These are phyloP conservation scores for Apantesis nais DNA, from an alignment of 2,888 invertebrate genomes.

Conservation along the genomic window DNA sequence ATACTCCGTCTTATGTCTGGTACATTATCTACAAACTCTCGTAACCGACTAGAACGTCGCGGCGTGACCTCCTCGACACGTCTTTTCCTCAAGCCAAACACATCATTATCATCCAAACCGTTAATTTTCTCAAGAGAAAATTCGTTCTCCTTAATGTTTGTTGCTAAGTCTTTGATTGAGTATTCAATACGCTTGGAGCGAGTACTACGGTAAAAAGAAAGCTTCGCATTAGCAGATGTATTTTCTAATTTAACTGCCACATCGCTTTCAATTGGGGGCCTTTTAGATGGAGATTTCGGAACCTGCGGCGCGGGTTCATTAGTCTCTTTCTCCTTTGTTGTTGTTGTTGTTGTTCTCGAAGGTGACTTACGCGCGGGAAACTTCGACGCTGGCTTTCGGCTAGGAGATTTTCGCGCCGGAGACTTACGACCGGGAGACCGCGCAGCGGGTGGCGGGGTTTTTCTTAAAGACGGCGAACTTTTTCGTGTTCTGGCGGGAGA, in stretches of 20 bases:
- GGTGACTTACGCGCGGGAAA: constrained; percentile 79
- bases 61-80: constrained; percentile 65
- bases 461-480: constrained; percentile 64
- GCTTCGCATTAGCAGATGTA: constrained; percentile 57
- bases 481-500: constrained; percentile 78
- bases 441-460: constrained; percentile 66
- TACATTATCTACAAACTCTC: constrained; percentile 64
- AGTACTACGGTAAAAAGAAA: constrained; percentile 62
- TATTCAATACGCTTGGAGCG: constrained; percentile 71
- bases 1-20: constrained; percentile 69
- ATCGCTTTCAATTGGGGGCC: constrained; percentile 63
- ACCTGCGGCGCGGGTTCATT: constrained; percentile 40
- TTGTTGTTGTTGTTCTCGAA: constrained; percentile 69
- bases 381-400: constrained; percentile 72
- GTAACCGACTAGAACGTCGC: constrained; percentile 69
- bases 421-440: constrained; percentile 77
- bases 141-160: constrained; percentile 51
- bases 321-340: constrained; percentile 64
- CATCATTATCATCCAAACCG: constrained; percentile 61
- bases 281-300: constrained; percentile 70
- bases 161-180: constrained; percentile 65
- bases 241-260: constrained; percentile 60
- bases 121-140: constrained; percentile 62
- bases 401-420: constrained; percentile 82
- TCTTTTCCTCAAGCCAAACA: constrained; percentile 65